Evolutionary conservation across 2,113 vertebrate genomes (phyloP).

Genomic region (mouse (Mus musculus)): DNA sequence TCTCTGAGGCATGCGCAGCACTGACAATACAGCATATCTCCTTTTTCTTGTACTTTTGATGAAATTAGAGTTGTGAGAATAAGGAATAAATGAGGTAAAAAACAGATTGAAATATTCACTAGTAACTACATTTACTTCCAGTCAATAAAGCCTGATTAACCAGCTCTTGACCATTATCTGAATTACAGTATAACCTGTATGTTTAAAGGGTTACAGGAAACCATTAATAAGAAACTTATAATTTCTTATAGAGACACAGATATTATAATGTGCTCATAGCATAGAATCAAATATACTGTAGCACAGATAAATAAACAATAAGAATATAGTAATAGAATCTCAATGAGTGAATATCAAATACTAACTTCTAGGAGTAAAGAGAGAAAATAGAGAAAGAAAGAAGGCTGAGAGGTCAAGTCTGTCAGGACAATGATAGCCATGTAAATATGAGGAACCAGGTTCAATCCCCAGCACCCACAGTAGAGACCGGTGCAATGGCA

Average conservation of each 20-base stretch:
- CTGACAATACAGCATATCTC: neutral
- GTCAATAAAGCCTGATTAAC: neutral
- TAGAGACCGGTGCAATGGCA: neutral
- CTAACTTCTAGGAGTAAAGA: neutral
- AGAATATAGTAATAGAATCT: neutral
- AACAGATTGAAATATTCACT: neutral
- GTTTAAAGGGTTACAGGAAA: neutral
- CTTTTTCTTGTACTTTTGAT: constrained; percentile 34
- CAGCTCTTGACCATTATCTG: neutral
- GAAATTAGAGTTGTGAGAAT: constrained; percentile 35
- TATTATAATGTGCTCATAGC: neutral
- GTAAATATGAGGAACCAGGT: neutral
- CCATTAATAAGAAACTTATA: neutral
- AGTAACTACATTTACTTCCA: neutral
- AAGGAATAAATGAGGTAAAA: neutral
- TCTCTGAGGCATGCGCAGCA: constrained; percentile 31
- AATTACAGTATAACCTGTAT: neutral
- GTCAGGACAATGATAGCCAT: no score
- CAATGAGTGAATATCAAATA: neutral
- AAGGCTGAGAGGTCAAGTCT: neutral
- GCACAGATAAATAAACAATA: neutral
- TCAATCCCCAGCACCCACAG: neutral
- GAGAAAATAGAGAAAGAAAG: no score
- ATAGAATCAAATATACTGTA: neutral
- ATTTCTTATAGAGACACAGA: neutral